Conservation (phyloP, 2,797 vertebrate species). For the Crocidura indochinensis region DNA sequence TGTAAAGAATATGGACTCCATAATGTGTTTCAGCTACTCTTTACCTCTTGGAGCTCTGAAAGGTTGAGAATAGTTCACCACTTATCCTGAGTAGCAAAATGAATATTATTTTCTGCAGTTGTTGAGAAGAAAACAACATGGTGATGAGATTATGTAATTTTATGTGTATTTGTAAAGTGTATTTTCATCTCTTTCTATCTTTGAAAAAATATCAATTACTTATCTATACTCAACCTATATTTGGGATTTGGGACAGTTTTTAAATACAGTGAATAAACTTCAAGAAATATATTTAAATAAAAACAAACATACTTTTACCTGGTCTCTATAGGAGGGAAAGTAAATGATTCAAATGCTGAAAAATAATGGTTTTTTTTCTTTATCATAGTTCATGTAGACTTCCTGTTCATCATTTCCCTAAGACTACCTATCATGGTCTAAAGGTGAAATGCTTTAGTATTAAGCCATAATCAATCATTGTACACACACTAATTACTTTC, state of each 20-base stretch:
- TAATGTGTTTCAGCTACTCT: conserved; percentile 75
- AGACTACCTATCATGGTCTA: conserved; percentile 87
- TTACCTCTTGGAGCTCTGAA: conserved; percentile 84
- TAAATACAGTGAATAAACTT: neutral
- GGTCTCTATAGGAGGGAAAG: neutral
- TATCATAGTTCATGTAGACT: conserved; percentile 81
- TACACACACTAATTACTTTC: conserved; percentile 92
- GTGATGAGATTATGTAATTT: conserved; percentile 11
- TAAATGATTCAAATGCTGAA: conserved; percentile 20
- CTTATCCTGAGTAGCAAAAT: conserved; percentile 71
- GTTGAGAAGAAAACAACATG: conserved; percentile 69
- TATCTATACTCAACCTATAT: neutral
- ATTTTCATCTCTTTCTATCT: neutral
- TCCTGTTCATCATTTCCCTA: conserved; percentile 81
- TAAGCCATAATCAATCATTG: conserved; percentile 92
- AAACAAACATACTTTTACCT: conserved; percentile 35
- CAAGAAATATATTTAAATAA: neutral
- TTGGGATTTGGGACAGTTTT: conserved; percentile 49
- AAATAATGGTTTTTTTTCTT: neutral
- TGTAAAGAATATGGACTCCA: conserved; percentile 66
- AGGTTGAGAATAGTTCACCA: conserved; percentile 81
- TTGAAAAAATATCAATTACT: neutral
- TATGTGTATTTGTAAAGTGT: neutral
- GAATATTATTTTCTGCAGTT: conserved; percentile 81
- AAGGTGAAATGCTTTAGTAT: conserved; percentile 91